phyloP scores from a whole-genome alignment of 1,140 invertebrate species.

The Drosophila sproati region DNA sequence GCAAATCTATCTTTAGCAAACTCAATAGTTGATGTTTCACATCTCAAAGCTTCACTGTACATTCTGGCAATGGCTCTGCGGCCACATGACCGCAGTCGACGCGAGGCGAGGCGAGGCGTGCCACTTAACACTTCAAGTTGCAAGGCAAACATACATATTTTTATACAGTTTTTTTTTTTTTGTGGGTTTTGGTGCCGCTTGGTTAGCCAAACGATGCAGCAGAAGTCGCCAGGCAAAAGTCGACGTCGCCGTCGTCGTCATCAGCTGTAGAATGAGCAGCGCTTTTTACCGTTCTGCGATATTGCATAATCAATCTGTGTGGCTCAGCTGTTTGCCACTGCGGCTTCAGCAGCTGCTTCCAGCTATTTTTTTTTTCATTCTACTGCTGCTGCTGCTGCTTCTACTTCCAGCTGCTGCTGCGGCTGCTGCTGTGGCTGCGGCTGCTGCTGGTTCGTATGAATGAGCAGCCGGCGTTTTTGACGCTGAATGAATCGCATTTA shows the following conservation, averaged over 20 bases:
- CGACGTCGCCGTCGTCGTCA: conserved; percentile 4
- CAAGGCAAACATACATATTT: conserved; percentile 11
- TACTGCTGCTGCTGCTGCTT: too few species aligned
- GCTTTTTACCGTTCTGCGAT: conserved; percentile 62
- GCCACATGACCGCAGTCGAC: conserved; percentile 11
- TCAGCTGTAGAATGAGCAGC: conserved; percentile 18
- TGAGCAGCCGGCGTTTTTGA: conserved; percentile 24
- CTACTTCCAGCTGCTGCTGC: neutral
- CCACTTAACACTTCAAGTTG: conserved; percentile 38
- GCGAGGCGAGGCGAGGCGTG: conserved; percentile 19
- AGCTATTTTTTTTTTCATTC: neutral
- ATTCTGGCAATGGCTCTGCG: neutral
- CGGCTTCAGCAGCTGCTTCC: too few species aligned
- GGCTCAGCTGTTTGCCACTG: conserved; percentile 33
- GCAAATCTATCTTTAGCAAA: too few species aligned
- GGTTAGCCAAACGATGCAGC: conserved; percentile 48
- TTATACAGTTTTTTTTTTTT: conserved; percentile 7
- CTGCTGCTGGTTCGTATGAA: neutral
- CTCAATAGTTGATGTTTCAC: neutral
- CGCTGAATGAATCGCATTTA: conserved; percentile 38
- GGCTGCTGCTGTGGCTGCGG: neutral
- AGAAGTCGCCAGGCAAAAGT: neutral
- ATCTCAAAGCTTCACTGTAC: conserved; percentile 12
- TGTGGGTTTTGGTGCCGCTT: conserved; percentile 62
- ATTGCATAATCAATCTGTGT: conserved; percentile 60